Conservation (phyloP, 2,797 vertebrate genomes). For the Myotis pilosus region DNA sequence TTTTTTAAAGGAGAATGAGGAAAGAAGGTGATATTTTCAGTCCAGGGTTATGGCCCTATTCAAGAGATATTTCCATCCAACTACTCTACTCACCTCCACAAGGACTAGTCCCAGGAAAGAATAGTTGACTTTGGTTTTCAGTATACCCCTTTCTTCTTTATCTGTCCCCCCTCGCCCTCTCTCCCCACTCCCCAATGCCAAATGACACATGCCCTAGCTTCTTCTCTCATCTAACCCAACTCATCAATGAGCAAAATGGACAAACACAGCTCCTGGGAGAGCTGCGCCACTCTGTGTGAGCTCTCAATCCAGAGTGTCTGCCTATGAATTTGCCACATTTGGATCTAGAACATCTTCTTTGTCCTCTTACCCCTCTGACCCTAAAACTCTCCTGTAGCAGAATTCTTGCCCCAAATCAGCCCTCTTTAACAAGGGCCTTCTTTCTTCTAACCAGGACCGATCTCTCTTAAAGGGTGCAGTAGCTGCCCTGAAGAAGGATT, state of each 20-base stretch:
- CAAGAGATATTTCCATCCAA: background rate
- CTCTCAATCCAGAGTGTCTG: background rate
- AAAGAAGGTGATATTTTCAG: constrained; percentile 22
- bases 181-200: background rate
- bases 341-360: background rate
- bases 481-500: background rate
- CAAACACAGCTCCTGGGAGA: background rate
- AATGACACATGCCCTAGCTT: background rate
- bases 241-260: background rate
- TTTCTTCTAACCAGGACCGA: background rate
- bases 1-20: constrained; percentile 1
- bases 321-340: background rate
- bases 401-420: background rate
- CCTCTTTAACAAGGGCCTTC: background rate
- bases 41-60: background rate
- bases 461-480: background rate
- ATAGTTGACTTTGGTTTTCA: background rate
- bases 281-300: background rate
- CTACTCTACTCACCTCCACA: background rate
- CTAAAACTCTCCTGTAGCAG: background rate
- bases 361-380: background rate
- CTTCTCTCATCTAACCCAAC: background rate
- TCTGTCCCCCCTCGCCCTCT: accelerated
- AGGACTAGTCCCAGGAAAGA: background rate
- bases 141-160: background rate